These are phyloP conservation scores for Oryzias sinensis DNA, from an alignment of 2,797 vertebrate genomes.

Conservation along the genomic window DNA sequence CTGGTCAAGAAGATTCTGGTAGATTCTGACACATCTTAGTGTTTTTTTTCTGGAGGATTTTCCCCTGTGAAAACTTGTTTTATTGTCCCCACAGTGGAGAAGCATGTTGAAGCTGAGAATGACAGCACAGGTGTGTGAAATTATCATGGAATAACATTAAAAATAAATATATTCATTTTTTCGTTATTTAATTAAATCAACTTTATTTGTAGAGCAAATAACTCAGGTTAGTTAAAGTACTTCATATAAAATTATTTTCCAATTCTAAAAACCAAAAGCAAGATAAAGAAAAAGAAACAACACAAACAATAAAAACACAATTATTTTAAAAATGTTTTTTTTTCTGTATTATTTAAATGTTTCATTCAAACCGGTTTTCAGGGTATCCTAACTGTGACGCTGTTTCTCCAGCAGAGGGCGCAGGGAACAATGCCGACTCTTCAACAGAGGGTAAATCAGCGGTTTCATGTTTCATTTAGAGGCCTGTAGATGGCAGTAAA, in stretches of 20 bases:
- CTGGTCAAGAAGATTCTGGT: slow-evolving; percentile 57
- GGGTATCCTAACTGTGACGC: slow-evolving; percentile 33
- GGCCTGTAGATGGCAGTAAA: slow-evolving; percentile 48
- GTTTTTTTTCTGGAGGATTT: background rate
- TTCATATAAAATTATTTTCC: too few species aligned
- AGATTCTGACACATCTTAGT: slow-evolving; percentile 9
- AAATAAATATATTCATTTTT: too few species aligned
- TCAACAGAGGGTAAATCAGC: slow-evolving; percentile 45
- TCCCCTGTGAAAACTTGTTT: slow-evolving; percentile 4
- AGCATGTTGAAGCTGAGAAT: slow-evolving; percentile 3
- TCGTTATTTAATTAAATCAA: too few species aligned
- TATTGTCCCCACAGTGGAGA: slow-evolving; percentile 45
- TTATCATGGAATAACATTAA: background rate
- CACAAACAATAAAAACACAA: too few species aligned
- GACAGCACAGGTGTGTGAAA: slow-evolving; percentile 46
- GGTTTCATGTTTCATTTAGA: slow-evolving; percentile 8
- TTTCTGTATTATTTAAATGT: too few species aligned
- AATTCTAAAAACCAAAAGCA: too few species aligned
- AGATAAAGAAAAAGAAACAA: too few species aligned
- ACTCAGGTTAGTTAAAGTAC: too few species aligned
- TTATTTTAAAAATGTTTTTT: too few species aligned
- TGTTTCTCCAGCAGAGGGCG: slow-evolving; percentile 48
- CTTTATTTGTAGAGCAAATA: too few species aligned
- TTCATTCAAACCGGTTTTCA: too few species aligned
- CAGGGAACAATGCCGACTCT: slow-evolving; percentile 27